phyloP scores from a whole-genome alignment of 2,888 invertebrate genomes.

The Xanthostigma xanthostigma region DNA sequence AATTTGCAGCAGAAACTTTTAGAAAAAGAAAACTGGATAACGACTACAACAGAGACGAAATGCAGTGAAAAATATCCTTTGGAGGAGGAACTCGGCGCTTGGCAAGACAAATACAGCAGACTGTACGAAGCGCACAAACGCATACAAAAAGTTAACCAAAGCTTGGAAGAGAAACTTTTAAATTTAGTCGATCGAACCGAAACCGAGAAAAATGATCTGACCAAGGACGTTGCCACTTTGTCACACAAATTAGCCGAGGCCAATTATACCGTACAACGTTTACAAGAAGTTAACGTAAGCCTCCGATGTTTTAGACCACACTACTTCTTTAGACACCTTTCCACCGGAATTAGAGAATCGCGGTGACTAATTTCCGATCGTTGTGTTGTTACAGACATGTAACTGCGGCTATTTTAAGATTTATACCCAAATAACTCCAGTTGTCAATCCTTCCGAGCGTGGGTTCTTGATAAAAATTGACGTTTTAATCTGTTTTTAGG shows the following conservation, averaged over 20 bases:
- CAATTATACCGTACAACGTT: slow-evolving; percentile 65
- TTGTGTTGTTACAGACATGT: no score
- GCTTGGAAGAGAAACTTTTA: slow-evolving; percentile 82
- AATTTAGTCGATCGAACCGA: slow-evolving; percentile 86
- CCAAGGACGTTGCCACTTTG: slow-evolving; percentile 73
- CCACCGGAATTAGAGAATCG: no score
- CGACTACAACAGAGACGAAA: slow-evolving; percentile 69
- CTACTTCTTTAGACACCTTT: no score
- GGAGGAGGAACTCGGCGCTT: slow-evolving; percentile 69
- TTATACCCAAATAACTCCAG: no score
- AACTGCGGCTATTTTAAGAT: no score
- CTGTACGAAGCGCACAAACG: slow-evolving; percentile 86
- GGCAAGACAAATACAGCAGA: slow-evolving; percentile 89
- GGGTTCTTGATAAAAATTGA: no score
- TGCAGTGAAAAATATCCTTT: slow-evolving; percentile 63
- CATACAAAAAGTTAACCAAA: slow-evolving; percentile 88
- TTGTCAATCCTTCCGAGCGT: no score
- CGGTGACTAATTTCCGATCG: no score
- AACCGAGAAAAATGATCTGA: slow-evolving; percentile 72
- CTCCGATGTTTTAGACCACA: slow-evolving; percentile 3
- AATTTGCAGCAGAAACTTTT: slow-evolving; percentile 66
- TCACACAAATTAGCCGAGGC: slow-evolving; percentile 74
- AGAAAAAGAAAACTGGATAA: slow-evolving; percentile 67
- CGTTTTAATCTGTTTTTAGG: slow-evolving; percentile 42
- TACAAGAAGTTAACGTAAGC: slow-evolving; percentile 75